Evolutionary conservation across 2,888 invertebrate genomes (phyloP).

Genomic region (Pseudococcus jackbeardsleyi): DNA sequence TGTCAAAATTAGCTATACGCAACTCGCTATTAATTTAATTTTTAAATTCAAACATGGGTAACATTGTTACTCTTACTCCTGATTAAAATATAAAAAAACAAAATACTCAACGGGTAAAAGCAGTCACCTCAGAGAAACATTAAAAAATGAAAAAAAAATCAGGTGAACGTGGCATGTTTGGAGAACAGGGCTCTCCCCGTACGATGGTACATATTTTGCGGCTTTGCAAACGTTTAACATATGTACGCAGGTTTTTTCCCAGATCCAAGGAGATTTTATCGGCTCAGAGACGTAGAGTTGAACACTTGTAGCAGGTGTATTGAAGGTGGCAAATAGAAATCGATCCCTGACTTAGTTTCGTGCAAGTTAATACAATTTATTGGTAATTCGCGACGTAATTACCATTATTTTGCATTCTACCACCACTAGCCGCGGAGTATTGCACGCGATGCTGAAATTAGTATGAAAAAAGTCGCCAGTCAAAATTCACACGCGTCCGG

Average conservation of each 20-base stretch:
- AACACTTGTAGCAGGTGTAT: neutral
- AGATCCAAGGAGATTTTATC: neutral
- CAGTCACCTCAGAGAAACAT: too few relatives aligned
- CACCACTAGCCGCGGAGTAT: neutral
- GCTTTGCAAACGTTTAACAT: constrained; percentile 5
- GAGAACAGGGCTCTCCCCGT: neutral
- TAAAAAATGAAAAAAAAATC: too few relatives aligned
- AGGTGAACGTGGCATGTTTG: neutral
- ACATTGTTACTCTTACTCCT: too few relatives aligned
- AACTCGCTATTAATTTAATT: too few relatives aligned
- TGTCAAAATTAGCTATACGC: too few relatives aligned
- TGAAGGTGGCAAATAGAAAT: neutral
- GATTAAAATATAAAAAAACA: too few relatives aligned
- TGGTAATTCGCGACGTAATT: constrained; percentile 4
- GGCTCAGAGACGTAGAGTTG: neutral
- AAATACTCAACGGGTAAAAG: too few relatives aligned
- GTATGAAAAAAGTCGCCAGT: constrained; percentile 15
- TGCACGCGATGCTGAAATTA: constrained; percentile 20
- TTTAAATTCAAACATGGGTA: too few relatives aligned
- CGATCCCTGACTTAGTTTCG: neutral
- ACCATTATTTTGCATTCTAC: constrained; percentile 12
- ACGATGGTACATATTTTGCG: neutral
- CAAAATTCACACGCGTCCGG: neutral
- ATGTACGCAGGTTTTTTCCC: neutral
- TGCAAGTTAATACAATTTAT: neutral